Evolutionary conservation across 2,888 invertebrate species (phyloP), one percentile per base, ranked within the genome.

Genomic region (Drosophila nr. perissopoda): DNA sequence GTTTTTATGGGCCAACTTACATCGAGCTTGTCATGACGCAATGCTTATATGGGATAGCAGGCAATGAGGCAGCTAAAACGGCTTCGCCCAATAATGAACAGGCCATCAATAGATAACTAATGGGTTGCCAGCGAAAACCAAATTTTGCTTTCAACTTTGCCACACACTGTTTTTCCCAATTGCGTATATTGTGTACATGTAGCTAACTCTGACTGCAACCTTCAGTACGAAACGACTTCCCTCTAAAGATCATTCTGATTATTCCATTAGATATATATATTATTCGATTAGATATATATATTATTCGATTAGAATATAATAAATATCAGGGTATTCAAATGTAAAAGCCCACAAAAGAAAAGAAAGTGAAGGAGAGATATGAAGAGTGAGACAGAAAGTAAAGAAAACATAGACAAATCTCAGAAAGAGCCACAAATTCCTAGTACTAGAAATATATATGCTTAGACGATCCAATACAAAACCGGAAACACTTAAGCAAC

Each of bases 91-190:
- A 75, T 64, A 63, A 46, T 52, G 74, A 38, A 40, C 62, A 51
- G 74, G 34, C 74, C 75, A 76, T 72, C 76, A 34, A 73, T 78
- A 74, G 74, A 69, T 74, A 65, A 61, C 79, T 78, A 76, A 76
- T 76, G 74, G 69, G 62, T 38, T 48, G 52, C 34, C 40, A 42
- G 36, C 36, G 18, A 31, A 69, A 27, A 42, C 36, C 13, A 67
- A 10, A 7, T 36, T 18, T 42, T 18, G 63, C 78, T 57, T 46
- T 56, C 42, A 56, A 25, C 40, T 18, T 13, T 36, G 49, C 25
- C 48, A 56, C 18, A 18, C 52, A 18, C 34, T n/a, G 5, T 25
- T 27, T n/a, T n/a, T n/a, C 16, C 18, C 38, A 46, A 46, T 16
- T 46, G 21, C 7, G 21, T 7, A 7, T 13, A 4, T 4, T n/a